A percentile compares a stretch with the other conserved stretches of the same genome.
These are phyloP conservation scores for Pachydiplax longipennis DNA, from an alignment of 2,888 invertebrate species.

Conservation along the genomic window DNA sequence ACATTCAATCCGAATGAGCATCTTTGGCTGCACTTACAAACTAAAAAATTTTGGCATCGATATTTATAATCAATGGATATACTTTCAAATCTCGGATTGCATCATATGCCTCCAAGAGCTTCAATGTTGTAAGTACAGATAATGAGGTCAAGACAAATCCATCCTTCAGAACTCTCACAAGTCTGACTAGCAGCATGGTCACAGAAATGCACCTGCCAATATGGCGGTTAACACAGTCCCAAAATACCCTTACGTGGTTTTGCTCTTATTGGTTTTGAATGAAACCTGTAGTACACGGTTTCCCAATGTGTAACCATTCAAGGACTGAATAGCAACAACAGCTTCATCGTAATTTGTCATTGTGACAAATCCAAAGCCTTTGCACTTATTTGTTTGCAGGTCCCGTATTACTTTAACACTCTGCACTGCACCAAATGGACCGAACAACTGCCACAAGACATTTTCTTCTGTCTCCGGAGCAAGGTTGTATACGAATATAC, in stretches of 20 bases:
- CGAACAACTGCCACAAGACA: conserved; percentile 93
- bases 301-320: conserved; percentile 95
- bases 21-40: conserved; percentile 45
- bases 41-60: conserved; percentile 40
- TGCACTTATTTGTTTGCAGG: conserved; percentile 95
- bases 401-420: conserved; percentile 97
- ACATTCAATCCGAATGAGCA: conserved; percentile 45
- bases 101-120: conserved; percentile 23
- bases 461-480: conserved; percentile 92
- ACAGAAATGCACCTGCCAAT: conserved; percentile 52
- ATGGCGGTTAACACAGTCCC: conserved; percentile 51
- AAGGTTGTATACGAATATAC: conserved; percentile 92
- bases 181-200: conserved; percentile 52
- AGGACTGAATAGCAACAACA: conserved; percentile 92
- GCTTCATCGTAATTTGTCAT: conserved; percentile 99
- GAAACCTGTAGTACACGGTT: conserved; percentile 96
- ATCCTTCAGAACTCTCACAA: conserved; percentile 26
- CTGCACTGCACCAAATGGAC: conserved; percentile 96
- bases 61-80: conserved; percentile 36
- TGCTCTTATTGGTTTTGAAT: conserved; percentile 93
- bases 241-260: conserved; percentile 58
- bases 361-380: conserved; percentile 97
- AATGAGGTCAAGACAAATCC: conserved; percentile 39
- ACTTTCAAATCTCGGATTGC: neutral
- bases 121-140: conserved; percentile 36